Conservation (phyloP, 2,888 invertebrate species). For the Ceraclea dissimilis region DNA sequence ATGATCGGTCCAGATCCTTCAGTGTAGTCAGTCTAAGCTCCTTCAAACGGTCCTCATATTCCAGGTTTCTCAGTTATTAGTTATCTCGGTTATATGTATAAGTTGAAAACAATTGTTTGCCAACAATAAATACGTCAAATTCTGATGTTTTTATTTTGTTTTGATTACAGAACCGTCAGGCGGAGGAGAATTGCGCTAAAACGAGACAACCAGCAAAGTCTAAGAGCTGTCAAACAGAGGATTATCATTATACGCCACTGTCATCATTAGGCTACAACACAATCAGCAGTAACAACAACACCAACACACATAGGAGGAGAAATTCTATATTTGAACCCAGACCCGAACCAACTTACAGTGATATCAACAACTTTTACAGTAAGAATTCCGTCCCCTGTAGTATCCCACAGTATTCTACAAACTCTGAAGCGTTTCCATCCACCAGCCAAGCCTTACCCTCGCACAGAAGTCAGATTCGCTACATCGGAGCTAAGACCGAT, state of each 20-base stretch:
- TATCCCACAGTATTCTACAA: neutral
- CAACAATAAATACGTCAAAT: too few species aligned
- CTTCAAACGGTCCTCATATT: too few species aligned
- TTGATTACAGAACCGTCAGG: constrained; percentile 15
- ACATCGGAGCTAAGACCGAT: constrained; percentile 23
- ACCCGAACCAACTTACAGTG: constrained; percentile 21
- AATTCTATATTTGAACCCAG: constrained; percentile 22
- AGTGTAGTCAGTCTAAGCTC: too few species aligned
- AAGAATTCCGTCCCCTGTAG: constrained; percentile 1
- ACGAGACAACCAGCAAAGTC: constrained; percentile 5
- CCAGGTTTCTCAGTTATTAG: too few species aligned
- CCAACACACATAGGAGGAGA: neutral
- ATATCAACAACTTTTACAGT: constrained; percentile 17
- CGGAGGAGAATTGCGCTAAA: constrained; percentile 5
- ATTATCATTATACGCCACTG: neutral
- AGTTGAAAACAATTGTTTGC: too few species aligned
- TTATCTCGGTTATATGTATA: too few species aligned
- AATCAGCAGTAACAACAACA: neutral
- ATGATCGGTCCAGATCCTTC: too few species aligned
- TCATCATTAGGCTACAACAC: too few species aligned
- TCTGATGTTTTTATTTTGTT: constrained; percentile 5
- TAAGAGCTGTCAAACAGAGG: constrained; percentile 1
- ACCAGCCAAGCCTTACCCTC: neutral
- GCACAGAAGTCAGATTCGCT: constrained; percentile 15
- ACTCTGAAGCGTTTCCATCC: neutral